Percentiles rank a stretch among this genome's conserved stretches.
Conservation (phyloP, 2,888 invertebrate genomes). For the Orthosia incerta region DNA sequence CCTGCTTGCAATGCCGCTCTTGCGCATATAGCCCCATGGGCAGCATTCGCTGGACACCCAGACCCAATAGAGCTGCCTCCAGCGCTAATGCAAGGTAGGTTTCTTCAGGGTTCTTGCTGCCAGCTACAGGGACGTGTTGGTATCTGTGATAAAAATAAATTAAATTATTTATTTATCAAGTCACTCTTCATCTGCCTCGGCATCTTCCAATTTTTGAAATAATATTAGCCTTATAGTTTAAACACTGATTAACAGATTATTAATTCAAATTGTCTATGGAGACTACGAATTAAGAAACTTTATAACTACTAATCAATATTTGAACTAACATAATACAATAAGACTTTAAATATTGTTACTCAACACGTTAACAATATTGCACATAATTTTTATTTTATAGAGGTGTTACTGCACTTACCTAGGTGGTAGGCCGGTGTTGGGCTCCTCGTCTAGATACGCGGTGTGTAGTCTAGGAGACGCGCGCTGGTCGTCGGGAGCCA, state of each 20-base stretch:
- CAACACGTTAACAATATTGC: too few species aligned
- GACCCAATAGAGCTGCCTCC: conserved; percentile 94
- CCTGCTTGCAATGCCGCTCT: conserved; percentile 91
- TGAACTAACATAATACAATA: too few species aligned
- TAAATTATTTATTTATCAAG: not conserved
- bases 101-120: conserved; percentile 94
- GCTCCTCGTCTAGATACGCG: conserved; percentile 90
- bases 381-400: too few species aligned
- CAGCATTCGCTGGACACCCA: conserved; percentile 95
- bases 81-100: conserved; percentile 94
- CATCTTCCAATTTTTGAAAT: too few species aligned
- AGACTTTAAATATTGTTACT: too few species aligned
- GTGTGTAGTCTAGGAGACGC: conserved; percentile 91
- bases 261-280: too few species aligned
- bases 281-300: too few species aligned
- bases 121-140: conserved; percentile 94
- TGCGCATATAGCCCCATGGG: conserved; percentile 95
- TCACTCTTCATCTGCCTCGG: too few species aligned
- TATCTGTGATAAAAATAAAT: conserved; percentile 86
- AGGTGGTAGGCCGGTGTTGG: conserved; percentile 87
- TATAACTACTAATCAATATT: too few species aligned
- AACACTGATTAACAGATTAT: too few species aligned
- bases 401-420: conserved; percentile 81
- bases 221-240: too few species aligned
- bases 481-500: conserved; percentile 93